phyloP scores from a whole-genome alignment of 2,888 invertebrate species.

The Thymelicus acteon region DNA sequence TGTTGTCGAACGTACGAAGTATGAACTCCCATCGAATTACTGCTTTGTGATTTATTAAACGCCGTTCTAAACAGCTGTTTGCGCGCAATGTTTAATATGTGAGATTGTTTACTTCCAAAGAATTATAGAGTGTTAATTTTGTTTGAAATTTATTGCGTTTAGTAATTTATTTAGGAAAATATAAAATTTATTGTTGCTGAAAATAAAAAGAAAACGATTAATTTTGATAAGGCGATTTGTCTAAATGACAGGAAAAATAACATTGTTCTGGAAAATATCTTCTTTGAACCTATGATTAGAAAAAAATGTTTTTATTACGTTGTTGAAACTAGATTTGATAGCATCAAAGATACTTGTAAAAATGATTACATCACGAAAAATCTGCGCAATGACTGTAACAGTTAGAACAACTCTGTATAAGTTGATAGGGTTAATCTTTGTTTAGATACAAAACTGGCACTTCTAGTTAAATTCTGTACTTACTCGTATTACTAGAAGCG shows the following conservation, averaged over 20 bases:
- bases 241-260: background rate
- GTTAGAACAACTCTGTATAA: slow-evolving; percentile 15
- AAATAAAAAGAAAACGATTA: background rate
- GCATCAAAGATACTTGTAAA: slow-evolving; percentile 29
- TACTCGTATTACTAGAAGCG: background rate
- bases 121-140: background rate
- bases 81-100: slow-evolving; percentile 34
- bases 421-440: slow-evolving; percentile 19
- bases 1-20: slow-evolving; percentile 56
- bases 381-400: slow-evolving; percentile 20
- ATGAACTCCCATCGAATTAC: slow-evolving; percentile 69
- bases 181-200: background rate
- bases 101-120: background rate
- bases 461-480: background rate
- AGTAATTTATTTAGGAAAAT: background rate
- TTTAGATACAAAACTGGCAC: slow-evolving; percentile 9
- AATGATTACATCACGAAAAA: slow-evolving; percentile 23
- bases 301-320: background rate
- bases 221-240: background rate
- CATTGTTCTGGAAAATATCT: background rate
- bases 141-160: slow-evolving; percentile 3
- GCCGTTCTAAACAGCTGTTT: slow-evolving; percentile 54
- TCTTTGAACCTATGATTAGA: background rate
- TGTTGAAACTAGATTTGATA: slow-evolving; percentile 22
- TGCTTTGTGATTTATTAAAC: slow-evolving; percentile 66